These are phyloP conservation scores for Myotis lucifugus DNA, from an alignment of 2,113 vertebrate species.

Conservation along the genomic window DNA sequence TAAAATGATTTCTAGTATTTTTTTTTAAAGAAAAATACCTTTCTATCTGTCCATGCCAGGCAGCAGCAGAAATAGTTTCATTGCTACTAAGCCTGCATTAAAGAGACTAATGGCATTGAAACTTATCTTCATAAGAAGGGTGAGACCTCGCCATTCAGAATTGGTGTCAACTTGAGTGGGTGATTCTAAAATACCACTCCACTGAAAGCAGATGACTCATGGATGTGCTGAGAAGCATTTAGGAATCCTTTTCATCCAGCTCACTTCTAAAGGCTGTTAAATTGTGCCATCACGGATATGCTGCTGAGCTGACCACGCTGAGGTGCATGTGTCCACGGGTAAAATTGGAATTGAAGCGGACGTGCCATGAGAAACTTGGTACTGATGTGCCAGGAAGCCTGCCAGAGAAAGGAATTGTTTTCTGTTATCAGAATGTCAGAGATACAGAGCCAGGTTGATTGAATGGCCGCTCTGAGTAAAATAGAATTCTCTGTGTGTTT, in stretches of 20 bases:
- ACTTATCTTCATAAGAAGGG: constrained; percentile 58
- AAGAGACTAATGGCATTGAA: constrained; percentile 50
- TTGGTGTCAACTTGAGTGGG: constrained; percentile 64
- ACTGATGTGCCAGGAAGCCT: constrained; percentile 38
- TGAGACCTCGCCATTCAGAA: constrained; percentile 69
- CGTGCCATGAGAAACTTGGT: constrained; percentile 47
- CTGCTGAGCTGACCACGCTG: constrained; percentile 62
- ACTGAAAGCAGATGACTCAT: constrained; percentile 65
- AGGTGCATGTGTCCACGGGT: constrained; percentile 53
- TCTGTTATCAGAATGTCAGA: constrained; percentile 63
- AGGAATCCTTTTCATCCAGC: constrained; percentile 50
- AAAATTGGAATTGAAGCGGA: constrained; percentile 68
- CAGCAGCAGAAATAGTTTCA: constrained; percentile 33
- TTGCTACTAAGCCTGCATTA: constrained; percentile 51
- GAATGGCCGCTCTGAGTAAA: constrained; percentile 49
- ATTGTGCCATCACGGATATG: constrained; percentile 56
- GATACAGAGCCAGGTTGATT: constrained; percentile 41
- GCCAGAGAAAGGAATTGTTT: constrained; percentile 64
- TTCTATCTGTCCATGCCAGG: constrained; percentile 1
- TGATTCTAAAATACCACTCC: constrained; percentile 54
- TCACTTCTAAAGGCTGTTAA: constrained; percentile 58
- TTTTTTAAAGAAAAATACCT: constrained; percentile 49
- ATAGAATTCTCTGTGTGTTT: constrained; percentile 50
- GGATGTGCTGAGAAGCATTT: constrained; percentile 45
- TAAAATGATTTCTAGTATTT: constrained; percentile 45